Base-by-base conservation (phyloP, 2,888 invertebrate genomes). In the Aphodius sticticus region DNA sequence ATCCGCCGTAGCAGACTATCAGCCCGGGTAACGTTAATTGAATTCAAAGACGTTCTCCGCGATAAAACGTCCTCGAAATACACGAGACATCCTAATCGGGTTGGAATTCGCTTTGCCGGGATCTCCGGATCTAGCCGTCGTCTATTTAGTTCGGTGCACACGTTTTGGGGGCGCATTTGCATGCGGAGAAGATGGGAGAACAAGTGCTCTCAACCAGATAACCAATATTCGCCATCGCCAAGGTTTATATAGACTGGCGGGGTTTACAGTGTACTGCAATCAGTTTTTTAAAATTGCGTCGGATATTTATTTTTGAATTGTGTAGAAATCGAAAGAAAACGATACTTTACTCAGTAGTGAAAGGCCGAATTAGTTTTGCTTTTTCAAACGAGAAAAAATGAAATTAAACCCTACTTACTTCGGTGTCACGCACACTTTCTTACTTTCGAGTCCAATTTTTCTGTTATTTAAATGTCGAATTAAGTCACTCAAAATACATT, bases 11-110 rank as follows among this genome's bases (percentile, higher is more conserved):
- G 53, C 53, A 53, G 53, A 12, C 53, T 53, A 53, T 53, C 7
- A 53, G 53, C 53, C 12, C 53, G 9, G 53, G 9, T 53, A 53
- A 53, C 53, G 53, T 53, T 53, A 53, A 53, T 53, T 53, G 53
- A 53, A 53, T 53, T 12, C 53, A 53, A 53, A 53, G 53, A 53
- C 53, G 12, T 53, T 53, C 53, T 53, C 12, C 9, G 7, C 53
- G 53, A 53, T 53, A 53, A 53, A 53, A 53, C 53, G 53, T 53
- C 53, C 53, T 53, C 53, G 53, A 53, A 53, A 53, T 53, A 53
- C 53, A 53, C 53, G 53, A 53, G 53, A 53, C 53, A 53, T 53
- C 53, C 53, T 53, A 53, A 53, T 53, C 53, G 53, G 53, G 53
- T 53, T 5, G 53, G 53, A 53, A 53, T 53, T 53, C 53, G 9